Evolutionary conservation across 2,797 vertebrate species (phyloP), one percentile per base, ranked within the genome.

Genomic region (Chrosomus eos): DNA sequence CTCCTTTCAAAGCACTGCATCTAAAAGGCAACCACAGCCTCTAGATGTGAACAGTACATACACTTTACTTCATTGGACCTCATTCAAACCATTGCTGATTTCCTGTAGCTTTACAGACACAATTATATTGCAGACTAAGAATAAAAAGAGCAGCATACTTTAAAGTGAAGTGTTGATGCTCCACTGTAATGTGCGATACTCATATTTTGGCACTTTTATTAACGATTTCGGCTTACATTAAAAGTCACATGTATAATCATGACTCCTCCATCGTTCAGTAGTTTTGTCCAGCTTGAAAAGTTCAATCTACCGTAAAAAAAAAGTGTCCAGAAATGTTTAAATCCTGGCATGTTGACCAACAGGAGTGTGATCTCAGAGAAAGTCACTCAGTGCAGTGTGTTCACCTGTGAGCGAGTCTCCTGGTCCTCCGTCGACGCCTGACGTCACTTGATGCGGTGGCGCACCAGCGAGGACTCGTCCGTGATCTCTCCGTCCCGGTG

Each of bases 381-480:
- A 48, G 4, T 33, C 33, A 48, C 4, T 48, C 75, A 80, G 43
- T 45, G 64, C 55, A 33, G 74, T 55, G 38, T 48, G 68, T 62
- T 80, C 9, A 16, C 23, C 60, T 5, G 36, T 77, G n/a, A 70
- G 83, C 75, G 88, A 23, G 28, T 14, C 18, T 80, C 10, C 26
- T 82, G 45, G 7, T 68, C 45, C 51, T 70, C 45, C 13, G 11
- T 36, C 31, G 72, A 31, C 1, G 7, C 87, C 87, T 66, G 82
- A 53, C 86, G 92, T 98, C 95, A 99, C 83, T 99, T 99, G 97
- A 98, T 98, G 38, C 98, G 96, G 86, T 99, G 96, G 28, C 95
- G 97, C 51, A 99, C 97, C 9, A 99, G 94, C 0, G 98, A 98
- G 13, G 98, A 99, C 90, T 98, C 97, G 0, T 99, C 98, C 0